A percentile compares a stretch with the other conserved stretches of the same genome.
Conservation (phyloP, 1,140 invertebrate genomes). For the Saxidomus purpurata region DNA sequence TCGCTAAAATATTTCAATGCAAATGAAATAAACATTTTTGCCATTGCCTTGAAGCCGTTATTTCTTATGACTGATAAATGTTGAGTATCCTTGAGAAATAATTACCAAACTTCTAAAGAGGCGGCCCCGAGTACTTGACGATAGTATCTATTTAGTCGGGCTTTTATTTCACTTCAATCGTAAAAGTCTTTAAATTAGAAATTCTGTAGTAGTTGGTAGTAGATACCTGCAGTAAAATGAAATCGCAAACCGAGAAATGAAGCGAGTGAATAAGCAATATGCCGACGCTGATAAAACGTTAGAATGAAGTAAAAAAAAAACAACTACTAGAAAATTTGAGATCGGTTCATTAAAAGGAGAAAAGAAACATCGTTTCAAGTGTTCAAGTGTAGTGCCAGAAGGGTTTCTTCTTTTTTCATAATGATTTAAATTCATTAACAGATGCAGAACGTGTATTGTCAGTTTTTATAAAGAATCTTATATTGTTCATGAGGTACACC, state of each 20-base stretch:
- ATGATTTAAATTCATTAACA: too few species aligned
- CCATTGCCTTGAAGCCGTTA: background rate
- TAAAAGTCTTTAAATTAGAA: conserved; percentile 24
- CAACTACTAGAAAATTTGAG: too few species aligned
- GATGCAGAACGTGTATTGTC: too few species aligned
- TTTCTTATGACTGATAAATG: background rate
- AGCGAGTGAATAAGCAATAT: background rate
- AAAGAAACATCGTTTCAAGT: too few species aligned
- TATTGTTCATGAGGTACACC: too few species aligned
- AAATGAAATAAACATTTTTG: background rate
- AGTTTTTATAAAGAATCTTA: too few species aligned
- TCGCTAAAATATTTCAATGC: background rate
- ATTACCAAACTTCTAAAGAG: background rate
- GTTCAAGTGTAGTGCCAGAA: too few species aligned
- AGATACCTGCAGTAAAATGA: background rate
- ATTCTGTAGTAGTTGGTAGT: conserved; percentile 1
- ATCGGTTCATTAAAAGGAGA: too few species aligned
- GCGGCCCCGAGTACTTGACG: background rate
- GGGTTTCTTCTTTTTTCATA: too few species aligned
- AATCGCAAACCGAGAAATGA: background rate
- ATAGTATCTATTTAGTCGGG: background rate
- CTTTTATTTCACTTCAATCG: background rate
- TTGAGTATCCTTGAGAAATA: background rate
- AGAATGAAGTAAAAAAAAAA: too few species aligned
- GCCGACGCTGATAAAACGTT: background rate